phyloP scores from a whole-genome alignment of 2,797 vertebrate species.

The Pseudotriccus pelzelni region DNA sequence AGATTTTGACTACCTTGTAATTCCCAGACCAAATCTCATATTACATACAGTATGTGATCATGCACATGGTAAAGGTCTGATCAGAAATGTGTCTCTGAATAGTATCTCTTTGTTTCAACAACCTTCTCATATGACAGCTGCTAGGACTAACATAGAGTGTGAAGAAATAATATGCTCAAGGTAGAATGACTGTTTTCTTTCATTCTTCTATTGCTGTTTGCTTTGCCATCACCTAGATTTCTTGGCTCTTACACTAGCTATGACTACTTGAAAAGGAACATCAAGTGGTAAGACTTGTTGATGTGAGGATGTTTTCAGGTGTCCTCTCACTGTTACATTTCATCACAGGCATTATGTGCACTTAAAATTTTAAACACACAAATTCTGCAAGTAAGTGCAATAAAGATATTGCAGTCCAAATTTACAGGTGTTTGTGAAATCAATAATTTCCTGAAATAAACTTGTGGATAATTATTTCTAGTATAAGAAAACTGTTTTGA shows the following conservation, averaged over 20 bases:
- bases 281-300: slow-evolving; percentile 81
- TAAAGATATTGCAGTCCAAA: background rate
- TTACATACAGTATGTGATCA: background rate
- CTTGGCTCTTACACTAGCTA: slow-evolving; percentile 83
- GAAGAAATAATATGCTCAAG: slow-evolving; percentile 54
- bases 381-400: background rate
- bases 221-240: slow-evolving; percentile 82
- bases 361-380: background rate
- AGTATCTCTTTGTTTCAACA: background rate
- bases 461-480: background rate
- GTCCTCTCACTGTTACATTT: slow-evolving; percentile 69
- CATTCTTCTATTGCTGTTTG: slow-evolving; percentile 78
- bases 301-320: slow-evolving; percentile 75
- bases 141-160: slow-evolving; percentile 40
- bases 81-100: background rate
- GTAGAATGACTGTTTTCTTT: slow-evolving; percentile 80
- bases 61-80: background rate
- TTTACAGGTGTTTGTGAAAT: background rate
- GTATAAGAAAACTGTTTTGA: background rate
- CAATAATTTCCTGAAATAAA: background rate
- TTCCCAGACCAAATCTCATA: background rate
- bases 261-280: slow-evolving; percentile 83
- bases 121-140: background rate
- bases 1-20: background rate
- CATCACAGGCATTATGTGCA: slow-evolving; percentile 80